Conservation (phyloP, 2,888 invertebrate species). For the Volucella zonaria region DNA sequence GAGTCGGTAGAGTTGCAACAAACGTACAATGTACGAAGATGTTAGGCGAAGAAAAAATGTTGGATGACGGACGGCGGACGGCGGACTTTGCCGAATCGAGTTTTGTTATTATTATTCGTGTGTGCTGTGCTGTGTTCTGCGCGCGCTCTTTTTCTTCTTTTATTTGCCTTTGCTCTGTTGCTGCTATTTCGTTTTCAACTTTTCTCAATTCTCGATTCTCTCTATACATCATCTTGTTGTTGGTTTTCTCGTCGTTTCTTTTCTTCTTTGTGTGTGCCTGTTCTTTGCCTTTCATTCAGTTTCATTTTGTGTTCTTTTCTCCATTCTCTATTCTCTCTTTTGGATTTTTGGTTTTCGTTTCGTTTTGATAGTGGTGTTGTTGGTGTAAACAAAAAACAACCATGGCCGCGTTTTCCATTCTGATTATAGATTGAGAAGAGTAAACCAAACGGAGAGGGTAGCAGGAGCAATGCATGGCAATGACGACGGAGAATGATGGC, state of each 20-base stretch:
- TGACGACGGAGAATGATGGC: conserved; percentile 23
- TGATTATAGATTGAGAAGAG: neutral
- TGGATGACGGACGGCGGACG: neutral
- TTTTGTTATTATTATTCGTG: conserved; percentile 72
- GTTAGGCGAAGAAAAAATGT: too few species aligned
- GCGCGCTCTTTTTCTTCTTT: conserved; percentile 59
- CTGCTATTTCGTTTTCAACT: conserved; percentile 5
- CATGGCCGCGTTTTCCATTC: conserved; percentile 47
- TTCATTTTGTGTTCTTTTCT: conserved; percentile 35
- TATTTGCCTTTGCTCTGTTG: conserved; percentile 1
- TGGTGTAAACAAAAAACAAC: conserved; percentile 74
- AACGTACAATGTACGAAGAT: neutral
- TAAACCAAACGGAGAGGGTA: neutral
- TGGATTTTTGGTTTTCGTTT: conserved; percentile 43
- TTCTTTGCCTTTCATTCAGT: conserved; percentile 30
- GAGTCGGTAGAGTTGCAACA: conserved; percentile 30
- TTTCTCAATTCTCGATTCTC: conserved; percentile 16
- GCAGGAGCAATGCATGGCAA: conserved; percentile 1
- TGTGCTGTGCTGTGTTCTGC: conserved; percentile 62
- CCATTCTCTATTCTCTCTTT: conserved; percentile 28
- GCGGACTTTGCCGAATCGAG: conserved; percentile 59
- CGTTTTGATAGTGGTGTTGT: conserved; percentile 53
- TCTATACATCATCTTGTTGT: conserved; percentile 44
- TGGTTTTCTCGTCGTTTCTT: conserved; percentile 55
- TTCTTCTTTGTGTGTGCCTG: conserved; percentile 35